Percentiles rank a stretch among this genome's conserved stretches.
These are phyloP conservation scores for Procambarus virginalis DNA, from an alignment of 1,140 invertebrate genomes.

Conservation along the genomic window DNA sequence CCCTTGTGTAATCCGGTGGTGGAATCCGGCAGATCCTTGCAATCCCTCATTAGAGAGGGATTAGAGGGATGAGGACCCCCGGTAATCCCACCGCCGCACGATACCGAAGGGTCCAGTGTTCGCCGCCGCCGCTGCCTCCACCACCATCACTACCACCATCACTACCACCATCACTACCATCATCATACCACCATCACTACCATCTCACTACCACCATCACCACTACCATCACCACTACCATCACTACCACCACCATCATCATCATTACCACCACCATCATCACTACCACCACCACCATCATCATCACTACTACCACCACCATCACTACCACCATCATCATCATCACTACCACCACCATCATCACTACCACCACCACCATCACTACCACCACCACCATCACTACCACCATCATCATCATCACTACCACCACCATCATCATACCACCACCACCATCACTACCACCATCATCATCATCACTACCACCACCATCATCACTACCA, in stretches of 20 bases:
- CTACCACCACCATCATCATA: not conserved
- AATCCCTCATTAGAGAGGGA: conserved; percentile 68
- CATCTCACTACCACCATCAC: not conserved
- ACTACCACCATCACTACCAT: conserved; percentile 15
- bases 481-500: not conserved
- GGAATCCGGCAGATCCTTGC: conserved; percentile 57
- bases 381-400: not conserved
- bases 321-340: not conserved
- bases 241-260: not conserved
- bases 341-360: not conserved
- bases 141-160: conserved; percentile 11
- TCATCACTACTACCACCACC: not conserved
- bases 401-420: not conserved
- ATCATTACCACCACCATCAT: not conserved
- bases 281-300: no score
- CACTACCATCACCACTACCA: not conserved
- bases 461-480: not conserved
- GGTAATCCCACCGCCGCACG: conserved; percentile 63
- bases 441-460: no score
- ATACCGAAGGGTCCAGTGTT: conserved; percentile 60
- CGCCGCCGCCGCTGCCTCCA: not conserved
- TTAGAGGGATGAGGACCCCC: conserved; percentile 65
- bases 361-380: not conserved
- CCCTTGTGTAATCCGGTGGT: conserved; percentile 61
- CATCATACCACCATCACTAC: not conserved